Evolutionary conservation across 2,888 invertebrate genomes (phyloP), one percentile per base, ranked within the genome.

Genomic region (Timema cristinae): DNA sequence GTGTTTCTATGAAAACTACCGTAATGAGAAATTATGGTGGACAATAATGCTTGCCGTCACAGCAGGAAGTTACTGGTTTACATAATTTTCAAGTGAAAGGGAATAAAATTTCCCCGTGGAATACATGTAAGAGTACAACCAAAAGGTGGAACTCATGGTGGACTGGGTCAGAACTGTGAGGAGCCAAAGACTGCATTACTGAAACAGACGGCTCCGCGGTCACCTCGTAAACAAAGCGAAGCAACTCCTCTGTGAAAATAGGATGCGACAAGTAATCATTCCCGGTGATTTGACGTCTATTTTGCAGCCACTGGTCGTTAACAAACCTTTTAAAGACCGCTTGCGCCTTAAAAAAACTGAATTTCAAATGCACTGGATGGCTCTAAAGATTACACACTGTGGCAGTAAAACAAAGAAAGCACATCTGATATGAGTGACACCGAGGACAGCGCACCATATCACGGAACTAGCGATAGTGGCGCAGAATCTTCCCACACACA

Each of bases 281-380:
- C 63, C 63, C 9, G 63, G 32, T 16, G 63, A 8, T 48, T 2
- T 63, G 63, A 63, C 15, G 63, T 7, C 15, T 11, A 4, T 63
- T 63, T 63, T 63, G 32, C 63, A 63, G 7, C 63, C 15, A 6
- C 63, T n/a, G 6, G 32, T 47, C 63, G 7, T 63, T 7, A 63
- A 63, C 32, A 63, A 63, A 13, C 63, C 63, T 11, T 63, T 63
- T 48, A 63, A 63, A 63, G 32, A 63, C 32, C 16, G 48, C 32
- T 9, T 63, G 16, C 63, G 15, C 63, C 7, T 8, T n/a, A n/a
- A n/a, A n/a, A n/a, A n/a, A n/a, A n/a, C n/a, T n/a, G n/a, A n/a
- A n/a, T n/a, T n/a, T n/a, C n/a, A n/a, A n/a, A n/a, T n/a, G n/a
- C n/a, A n/a, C n/a, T n/a, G n/a, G n/a, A n/a, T n/a, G n/a, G n/a